Conservation (phyloP, 2,888 invertebrate species). For the Apotomis betuletana region DNA sequence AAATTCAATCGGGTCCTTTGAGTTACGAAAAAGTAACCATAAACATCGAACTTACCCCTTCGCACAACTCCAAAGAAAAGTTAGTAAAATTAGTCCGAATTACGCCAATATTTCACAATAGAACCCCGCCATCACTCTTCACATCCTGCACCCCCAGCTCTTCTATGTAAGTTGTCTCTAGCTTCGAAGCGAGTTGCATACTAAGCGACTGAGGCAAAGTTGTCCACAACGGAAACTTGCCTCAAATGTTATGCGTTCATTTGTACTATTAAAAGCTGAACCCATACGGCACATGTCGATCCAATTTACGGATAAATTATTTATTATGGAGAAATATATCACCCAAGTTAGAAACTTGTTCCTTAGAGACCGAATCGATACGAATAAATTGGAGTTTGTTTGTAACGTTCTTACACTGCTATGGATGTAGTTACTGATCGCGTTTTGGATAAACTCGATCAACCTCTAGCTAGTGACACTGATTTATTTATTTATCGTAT, state of each 20-base stretch:
- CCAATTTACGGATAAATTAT: constrained; percentile 39
- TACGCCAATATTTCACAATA: not conserved
- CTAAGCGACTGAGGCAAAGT: constrained; percentile 61
- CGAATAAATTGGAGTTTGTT: constrained; percentile 33
- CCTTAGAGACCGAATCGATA: constrained; percentile 37
- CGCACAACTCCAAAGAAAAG: no score
- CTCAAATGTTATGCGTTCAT: constrained; percentile 58
- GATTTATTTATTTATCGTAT: no score
- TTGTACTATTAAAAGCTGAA: constrained; percentile 55
- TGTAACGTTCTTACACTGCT: constrained; percentile 11
- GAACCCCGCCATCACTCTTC: constrained; percentile 17
- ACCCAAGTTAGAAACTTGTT: constrained; percentile 37
- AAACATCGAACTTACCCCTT: no score
- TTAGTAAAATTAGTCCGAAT: no score
- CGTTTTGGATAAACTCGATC: not conserved
- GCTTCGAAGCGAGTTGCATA: constrained; percentile 57
- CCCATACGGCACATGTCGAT: constrained; percentile 27
- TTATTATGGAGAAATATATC: constrained; percentile 39
- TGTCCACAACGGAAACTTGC: constrained; percentile 57
- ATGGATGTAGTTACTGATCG: not conserved
- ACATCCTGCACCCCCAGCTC: constrained; percentile 9
- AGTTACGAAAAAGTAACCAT: no score
- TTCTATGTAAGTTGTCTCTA: constrained; percentile 53
- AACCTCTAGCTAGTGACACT: no score
- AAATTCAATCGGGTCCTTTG: no score